Percentiles rank a stretch among this genome's conserved stretches.
phyloP scores from a whole-genome alignment of 2,888 invertebrate species.

The Cerastis leucographa region DNA sequence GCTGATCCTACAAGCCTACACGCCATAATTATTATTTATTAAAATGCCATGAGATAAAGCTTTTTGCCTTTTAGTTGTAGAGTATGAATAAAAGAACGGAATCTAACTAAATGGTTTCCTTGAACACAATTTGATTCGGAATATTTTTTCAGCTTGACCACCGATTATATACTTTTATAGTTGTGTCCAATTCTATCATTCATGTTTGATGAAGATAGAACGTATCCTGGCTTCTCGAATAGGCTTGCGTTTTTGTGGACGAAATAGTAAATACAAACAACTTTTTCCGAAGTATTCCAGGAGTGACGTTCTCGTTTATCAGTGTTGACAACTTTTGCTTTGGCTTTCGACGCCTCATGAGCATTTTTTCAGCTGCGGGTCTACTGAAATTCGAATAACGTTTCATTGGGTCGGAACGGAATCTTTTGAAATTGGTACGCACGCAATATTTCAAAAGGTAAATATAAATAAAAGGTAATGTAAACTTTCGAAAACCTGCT shows the following conservation, averaged over 20 bases:
- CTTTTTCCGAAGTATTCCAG: slow-evolving; percentile 19
- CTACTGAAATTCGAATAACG: background rate
- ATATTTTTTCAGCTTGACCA: background rate
- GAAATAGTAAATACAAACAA: slow-evolving; percentile 16
- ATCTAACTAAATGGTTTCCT: background rate
- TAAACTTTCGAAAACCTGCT: background rate
- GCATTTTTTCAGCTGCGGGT: slow-evolving; percentile 8
- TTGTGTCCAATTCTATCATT: background rate
- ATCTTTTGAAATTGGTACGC: background rate
- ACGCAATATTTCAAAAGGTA: background rate
- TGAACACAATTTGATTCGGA: background rate
- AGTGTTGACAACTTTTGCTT: slow-evolving; percentile 24
- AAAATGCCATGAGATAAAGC: background rate
- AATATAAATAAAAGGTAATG: background rate
- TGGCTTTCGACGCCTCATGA: slow-evolving; percentile 5
- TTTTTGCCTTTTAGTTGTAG: background rate
- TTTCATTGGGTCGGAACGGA: background rate
- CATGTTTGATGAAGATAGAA: slow-evolving; percentile 5
- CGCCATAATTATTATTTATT: background rate
- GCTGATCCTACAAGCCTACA: background rate
- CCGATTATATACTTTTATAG: background rate
- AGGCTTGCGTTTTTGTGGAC: slow-evolving; percentile 16
- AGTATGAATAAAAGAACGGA: slow-evolving; percentile 2
- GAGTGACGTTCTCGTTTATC: slow-evolving; percentile 37
- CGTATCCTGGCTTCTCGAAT: background rate